Evolutionary conservation across 2,113 vertebrate genomes (phyloP).

Genomic region (Puffinus mauretanicus): DNA sequence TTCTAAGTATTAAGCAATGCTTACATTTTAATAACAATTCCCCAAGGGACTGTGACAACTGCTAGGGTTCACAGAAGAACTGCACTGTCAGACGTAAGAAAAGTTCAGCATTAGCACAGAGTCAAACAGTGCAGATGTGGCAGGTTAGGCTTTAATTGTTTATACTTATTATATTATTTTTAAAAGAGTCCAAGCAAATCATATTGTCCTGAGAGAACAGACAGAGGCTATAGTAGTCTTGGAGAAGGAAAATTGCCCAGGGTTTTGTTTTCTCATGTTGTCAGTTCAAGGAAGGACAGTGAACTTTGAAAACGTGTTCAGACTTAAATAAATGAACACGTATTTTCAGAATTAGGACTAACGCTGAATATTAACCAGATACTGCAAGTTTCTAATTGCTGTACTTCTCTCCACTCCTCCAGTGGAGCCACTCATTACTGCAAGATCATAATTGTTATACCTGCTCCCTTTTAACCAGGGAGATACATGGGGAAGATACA

Average conservation of each 20-base stretch:
- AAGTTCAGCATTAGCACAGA: not conserved
- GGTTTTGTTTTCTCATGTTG: not conserved
- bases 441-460: not conserved
- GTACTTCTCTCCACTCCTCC: not conserved
- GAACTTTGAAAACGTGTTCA: not conserved
- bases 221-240: not conserved
- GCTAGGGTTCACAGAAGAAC: not conserved
- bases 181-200: not conserved
- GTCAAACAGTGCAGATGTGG: not conserved
- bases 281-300: not conserved
- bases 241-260: not conserved
- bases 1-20: not conserved
- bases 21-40: not conserved
- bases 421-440: not conserved
- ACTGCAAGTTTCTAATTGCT: not conserved
- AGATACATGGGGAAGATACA: not conserved
- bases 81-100: not conserved
- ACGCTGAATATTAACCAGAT: not conserved
- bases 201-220: not conserved
- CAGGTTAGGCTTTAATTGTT: not conserved
- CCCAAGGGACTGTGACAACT: not conserved
- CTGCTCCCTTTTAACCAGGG: not conserved
- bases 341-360: not conserved
- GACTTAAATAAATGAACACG: not conserved
- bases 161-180: not conserved